Base-by-base conservation (phyloP, 2,888 invertebrate genomes). In the Tipula lateralis region DNA sequence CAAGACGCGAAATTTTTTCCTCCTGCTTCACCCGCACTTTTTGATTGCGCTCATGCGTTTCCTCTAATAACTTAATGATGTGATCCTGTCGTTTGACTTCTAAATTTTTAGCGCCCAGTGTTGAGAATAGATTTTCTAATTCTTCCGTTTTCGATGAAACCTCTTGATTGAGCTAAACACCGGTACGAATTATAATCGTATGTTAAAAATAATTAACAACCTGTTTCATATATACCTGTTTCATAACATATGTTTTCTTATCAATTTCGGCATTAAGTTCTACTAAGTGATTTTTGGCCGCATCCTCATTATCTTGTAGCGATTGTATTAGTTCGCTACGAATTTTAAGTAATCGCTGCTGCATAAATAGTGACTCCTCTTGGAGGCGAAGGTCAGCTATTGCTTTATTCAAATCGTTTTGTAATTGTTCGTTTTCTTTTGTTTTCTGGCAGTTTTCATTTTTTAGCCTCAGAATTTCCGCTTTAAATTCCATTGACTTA, bases 41-140 rank as follows among this genome's bases (percentile, higher is more conserved):
- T 50, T 88, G 87, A 83, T 86, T 87, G 12, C 89, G 87, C n/a
- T 85, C 84, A 39, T 86, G 84, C 7, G 85, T 89, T 84, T 90
- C 88, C 85, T 88, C 88, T 34, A 90, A 85, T 30, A 89, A 84
- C 85, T 88, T 88, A 0, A 90, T 89, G 19, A 87, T 87, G 34
- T 89, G 87, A 36, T 89, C 88, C 85, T 88, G 88, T 3, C 87
- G 87, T 0, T 87, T 86, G 1, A 90, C 50, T 81, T 89, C 87
- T n/a, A 87, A 84, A 84, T 89, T 89, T 84, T 88, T 89, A 1
- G 84, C 83, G 19, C 86, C 87, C 0, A 90, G 85, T 0, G 88
- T 88, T 0, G 86, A 86, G 81, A 87, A 88, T 1, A 89, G 85
- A 84, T 87, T 88, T 30, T 87, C 86, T 13, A 88, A 88, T 84